Conservation (phyloP, 1,140 invertebrate species). For the Octopus sinensis region DNA sequence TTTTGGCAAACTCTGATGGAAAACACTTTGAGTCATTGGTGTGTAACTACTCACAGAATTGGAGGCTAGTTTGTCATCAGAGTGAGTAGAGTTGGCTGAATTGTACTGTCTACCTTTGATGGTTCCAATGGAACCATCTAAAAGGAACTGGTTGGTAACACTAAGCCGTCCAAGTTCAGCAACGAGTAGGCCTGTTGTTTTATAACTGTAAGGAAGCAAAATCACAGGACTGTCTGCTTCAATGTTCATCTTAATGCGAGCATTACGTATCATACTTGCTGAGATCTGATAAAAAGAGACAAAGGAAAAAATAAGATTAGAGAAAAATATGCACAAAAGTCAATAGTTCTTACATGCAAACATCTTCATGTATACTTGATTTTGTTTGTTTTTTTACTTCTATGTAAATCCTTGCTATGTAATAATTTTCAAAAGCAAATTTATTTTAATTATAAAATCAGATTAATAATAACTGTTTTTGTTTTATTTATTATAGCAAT, state of each 20-base stretch:
- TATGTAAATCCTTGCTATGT: too few relatives aligned
- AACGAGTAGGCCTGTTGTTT: constrained; percentile 73
- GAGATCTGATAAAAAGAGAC: constrained; percentile 42
- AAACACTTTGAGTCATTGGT: constrained; percentile 42
- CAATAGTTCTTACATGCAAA: too few relatives aligned
- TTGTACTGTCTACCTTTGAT: constrained; percentile 22
- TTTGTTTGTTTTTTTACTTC: too few relatives aligned
- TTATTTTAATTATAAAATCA: too few relatives aligned
- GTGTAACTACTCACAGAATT: constrained; percentile 1
- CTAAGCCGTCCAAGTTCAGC: constrained; percentile 78
- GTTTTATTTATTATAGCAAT: too few relatives aligned
- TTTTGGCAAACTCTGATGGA: constrained; percentile 34
- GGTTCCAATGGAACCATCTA: constrained; percentile 45
- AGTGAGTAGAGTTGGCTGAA: constrained; percentile 12
- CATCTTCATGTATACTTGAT: too few relatives aligned
- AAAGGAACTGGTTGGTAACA: constrained; percentile 69
- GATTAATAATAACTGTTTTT: too few relatives aligned
- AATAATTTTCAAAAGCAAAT: too few relatives aligned
- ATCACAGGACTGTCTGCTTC: constrained; percentile 80
- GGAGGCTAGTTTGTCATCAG: constrained; percentile 8
- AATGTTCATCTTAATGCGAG: constrained; percentile 68
- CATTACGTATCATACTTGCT: constrained; percentile 49
- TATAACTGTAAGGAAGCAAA: constrained; percentile 80
- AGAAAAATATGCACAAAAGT: too few relatives aligned
- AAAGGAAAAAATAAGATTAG: constrained; percentile 8